phyloP scores from a whole-genome alignment of 2,888 invertebrate genomes.

The Drosophila antonietae region DNA sequence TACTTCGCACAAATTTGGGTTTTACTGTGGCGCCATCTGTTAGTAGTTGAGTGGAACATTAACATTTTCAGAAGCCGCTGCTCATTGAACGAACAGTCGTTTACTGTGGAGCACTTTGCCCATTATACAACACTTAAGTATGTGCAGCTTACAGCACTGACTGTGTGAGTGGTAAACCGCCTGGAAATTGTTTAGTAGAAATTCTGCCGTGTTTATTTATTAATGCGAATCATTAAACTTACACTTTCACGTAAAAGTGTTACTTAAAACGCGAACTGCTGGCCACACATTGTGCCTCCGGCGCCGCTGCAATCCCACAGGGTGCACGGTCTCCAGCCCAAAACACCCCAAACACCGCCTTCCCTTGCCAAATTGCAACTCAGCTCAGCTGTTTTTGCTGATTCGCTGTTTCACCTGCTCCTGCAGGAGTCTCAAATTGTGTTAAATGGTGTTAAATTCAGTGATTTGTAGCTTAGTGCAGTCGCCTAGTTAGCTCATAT shows the following conservation, averaged over 20 bases:
- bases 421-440: constrained; percentile 24
- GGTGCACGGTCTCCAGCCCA: constrained; percentile 47
- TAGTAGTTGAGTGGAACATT: background rate
- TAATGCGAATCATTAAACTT: constrained; percentile 7
- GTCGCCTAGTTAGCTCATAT: constrained; percentile 14
- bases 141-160: constrained; percentile 15
- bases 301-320: constrained; percentile 50
- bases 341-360: constrained; percentile 4
- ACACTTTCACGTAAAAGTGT: background rate
- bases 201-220: constrained; percentile 29
- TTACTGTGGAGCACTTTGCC: background rate
- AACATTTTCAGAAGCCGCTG: background rate
- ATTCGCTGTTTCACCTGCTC: constrained; percentile 24
- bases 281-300: constrained; percentile 34
- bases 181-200: constrained; percentile 21
- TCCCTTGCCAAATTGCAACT: constrained; percentile 10
- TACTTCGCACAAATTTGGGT: background rate
- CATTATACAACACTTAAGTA: constrained; percentile 1
- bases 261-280: background rate
- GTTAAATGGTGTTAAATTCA: constrained; percentile 28
- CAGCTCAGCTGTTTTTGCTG: constrained; percentile 53
- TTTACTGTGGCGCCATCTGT: background rate
- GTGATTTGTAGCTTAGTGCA: constrained; percentile 20
- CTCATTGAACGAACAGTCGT: background rate
- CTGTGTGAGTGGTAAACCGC: constrained; percentile 40